Evolutionary conservation across 2,797 vertebrate species (phyloP).

Genomic region (Dipus sagitta): DNA sequence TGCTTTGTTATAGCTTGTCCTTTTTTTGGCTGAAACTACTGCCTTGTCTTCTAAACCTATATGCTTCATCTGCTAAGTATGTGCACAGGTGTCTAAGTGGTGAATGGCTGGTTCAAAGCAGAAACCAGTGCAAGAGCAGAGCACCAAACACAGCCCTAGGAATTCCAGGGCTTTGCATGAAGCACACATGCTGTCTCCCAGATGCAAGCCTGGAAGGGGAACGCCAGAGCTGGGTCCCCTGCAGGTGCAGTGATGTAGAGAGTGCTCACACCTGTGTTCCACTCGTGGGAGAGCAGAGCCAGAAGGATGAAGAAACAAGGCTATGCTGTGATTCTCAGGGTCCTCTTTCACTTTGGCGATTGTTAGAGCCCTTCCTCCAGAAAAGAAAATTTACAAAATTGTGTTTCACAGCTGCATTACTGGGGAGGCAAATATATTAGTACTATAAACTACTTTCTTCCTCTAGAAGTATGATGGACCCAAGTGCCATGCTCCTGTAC

Average conservation of each 20-base stretch:
- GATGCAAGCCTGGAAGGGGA: too few species aligned
- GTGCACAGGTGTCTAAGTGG: background rate
- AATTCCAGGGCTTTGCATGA: background rate
- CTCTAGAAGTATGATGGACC: background rate
- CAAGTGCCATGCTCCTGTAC: background rate
- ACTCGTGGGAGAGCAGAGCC: background rate
- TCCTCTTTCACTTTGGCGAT: background rate
- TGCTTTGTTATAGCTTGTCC: background rate
- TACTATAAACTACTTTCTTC: background rate
- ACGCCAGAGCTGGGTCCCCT: background rate
- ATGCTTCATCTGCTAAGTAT: background rate
- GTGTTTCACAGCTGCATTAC: background rate
- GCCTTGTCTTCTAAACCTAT: background rate
- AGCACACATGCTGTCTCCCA: background rate
- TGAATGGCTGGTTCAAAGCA: background rate
- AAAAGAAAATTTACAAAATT: background rate
- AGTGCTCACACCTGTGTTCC: background rate
- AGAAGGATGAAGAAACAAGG: background rate
- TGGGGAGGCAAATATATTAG: background rate
- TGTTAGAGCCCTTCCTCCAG: background rate
- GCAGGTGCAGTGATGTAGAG: background rate
- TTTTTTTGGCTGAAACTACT: constrained; percentile 11
- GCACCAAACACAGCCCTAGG: background rate
- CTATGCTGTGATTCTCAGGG: background rate
- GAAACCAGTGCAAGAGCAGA: background rate